Evolutionary conservation across 2,888 invertebrate species (phyloP).

Genomic region (Dendrolimus houi): DNA sequence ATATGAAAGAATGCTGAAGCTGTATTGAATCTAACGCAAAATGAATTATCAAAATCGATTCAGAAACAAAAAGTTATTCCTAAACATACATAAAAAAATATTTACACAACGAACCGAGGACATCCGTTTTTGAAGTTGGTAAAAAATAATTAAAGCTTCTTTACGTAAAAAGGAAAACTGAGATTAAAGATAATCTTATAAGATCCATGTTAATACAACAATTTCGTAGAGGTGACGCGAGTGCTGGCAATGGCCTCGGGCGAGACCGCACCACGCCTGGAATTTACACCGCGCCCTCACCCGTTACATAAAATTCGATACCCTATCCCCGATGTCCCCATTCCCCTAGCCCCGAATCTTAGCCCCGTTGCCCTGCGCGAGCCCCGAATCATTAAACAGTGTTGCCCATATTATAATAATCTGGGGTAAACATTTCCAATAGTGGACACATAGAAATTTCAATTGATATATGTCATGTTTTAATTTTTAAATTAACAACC

Average conservation of each 20-base stretch:
- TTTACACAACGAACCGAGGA: no score
- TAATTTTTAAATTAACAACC: no score
- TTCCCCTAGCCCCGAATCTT: neutral
- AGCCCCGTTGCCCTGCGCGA: neutral
- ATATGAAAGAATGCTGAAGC: no score
- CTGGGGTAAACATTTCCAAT: neutral
- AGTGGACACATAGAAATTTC: neutral
- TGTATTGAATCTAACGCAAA: no score
- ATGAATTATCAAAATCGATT: no score
- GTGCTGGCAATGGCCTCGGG: constrained; percentile 41
- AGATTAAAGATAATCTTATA: neutral
- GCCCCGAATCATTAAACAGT: neutral
- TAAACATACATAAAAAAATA: no score
- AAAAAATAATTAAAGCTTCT: no score
- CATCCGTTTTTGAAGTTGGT: no score
- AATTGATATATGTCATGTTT: no score
- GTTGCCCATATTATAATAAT: neutral
- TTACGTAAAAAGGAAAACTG: no score
- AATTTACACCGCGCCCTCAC: constrained; percentile 47
- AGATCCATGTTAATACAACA: constrained; percentile 3
- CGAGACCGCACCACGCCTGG: constrained; percentile 30
- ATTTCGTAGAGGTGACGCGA: constrained; percentile 24
- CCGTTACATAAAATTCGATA: constrained; percentile 57
- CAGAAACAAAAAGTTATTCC: no score
- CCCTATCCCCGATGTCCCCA: constrained; percentile 9